Evolutionary conservation across 1,140 invertebrate species (phyloP), one percentile per base, ranked within the genome.

Genomic region (Dendrolimus punctatus): DNA sequence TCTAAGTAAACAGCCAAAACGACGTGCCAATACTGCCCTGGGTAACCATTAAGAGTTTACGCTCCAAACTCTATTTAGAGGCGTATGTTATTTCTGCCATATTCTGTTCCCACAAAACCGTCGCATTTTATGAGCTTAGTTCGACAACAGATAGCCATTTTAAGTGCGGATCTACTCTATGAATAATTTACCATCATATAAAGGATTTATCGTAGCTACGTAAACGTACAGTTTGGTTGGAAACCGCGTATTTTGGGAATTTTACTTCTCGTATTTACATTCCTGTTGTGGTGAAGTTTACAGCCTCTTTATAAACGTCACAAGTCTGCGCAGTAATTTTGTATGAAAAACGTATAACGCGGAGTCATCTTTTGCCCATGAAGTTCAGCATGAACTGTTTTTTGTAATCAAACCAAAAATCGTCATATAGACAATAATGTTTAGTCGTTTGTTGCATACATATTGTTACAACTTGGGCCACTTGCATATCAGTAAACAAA

Each of bases 171-270:
- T 68, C 68, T 71, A 52, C 43, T 59, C 50, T 65, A 77, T 79
- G 76, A 77, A 79, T 79, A 60, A 76, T 79, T 79, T 74, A 76
- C 46, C 61, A 70, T 63, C 61, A 60, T 54, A 66, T 64, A 56
- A 68, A 72, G 67, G 62, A 51, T 64, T 64, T 64, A 70, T 68
- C 57, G 61, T 57, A 67, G 6, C 38, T 66, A 61, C 58, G 56
- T 62, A 76, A 65, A 70, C 69, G 71, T 68, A 73, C 65, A 64
- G 66, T 61, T 57, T 62, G 45, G 54, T 53, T 69, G 56, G 62
- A 68, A 66, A 49, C 60, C 60, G 38, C 36, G 23, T 46, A 36
- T 36, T 8, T 23, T 36, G 10, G 36, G 6, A 46, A 37, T 6
- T 46, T 46, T 8, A 36, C 9, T 23, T 23, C 23, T 23, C 23